These are phyloP conservation scores for Phrynosoma blainvillii DNA, from an alignment of 2,113 vertebrate genomes.

Conservation along the genomic window DNA sequence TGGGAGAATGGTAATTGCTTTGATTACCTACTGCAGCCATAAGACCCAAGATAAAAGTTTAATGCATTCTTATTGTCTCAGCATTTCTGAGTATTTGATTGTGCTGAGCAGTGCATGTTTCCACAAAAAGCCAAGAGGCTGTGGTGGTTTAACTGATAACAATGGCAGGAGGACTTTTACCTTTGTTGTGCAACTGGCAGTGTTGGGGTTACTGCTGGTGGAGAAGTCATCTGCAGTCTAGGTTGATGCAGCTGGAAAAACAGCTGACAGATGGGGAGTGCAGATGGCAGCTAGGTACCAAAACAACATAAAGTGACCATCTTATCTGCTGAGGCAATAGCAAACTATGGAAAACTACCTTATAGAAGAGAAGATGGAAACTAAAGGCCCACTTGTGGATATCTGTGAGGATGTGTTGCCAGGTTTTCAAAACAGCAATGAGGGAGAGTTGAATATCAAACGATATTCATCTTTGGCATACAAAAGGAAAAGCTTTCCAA, in stretches of 20 bases:
- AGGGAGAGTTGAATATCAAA: too few species aligned
- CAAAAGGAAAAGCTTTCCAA: too few species aligned
- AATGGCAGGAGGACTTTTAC: neutral
- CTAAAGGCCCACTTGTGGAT: neutral
- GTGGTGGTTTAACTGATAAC: constrained; percentile 24
- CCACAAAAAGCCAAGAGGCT: neutral
- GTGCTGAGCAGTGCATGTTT: constrained; percentile 38
- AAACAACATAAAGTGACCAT: neutral
- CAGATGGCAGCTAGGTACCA: constrained; percentile 16
- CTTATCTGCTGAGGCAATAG: neutral
- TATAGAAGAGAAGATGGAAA: accelerated
- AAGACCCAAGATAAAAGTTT: constrained; percentile 62
- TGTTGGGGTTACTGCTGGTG: neutral
- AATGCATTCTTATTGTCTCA: constrained; percentile 54
- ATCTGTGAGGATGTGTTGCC: neutral
- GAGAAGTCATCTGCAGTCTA: neutral
- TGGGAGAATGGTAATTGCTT: constrained; percentile 55
- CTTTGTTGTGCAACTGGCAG: neutral
- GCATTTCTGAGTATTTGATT: constrained; percentile 58
- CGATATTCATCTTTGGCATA: too few species aligned
- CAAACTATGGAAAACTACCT: neutral
- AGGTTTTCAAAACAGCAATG: too few species aligned
- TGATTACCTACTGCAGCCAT: constrained; percentile 58
- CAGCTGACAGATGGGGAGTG: constrained; percentile 43
- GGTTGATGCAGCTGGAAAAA: constrained; percentile 16